Conservation (phyloP, 2,797 vertebrate genomes). For the Stomatorhinus walkeri region DNA sequence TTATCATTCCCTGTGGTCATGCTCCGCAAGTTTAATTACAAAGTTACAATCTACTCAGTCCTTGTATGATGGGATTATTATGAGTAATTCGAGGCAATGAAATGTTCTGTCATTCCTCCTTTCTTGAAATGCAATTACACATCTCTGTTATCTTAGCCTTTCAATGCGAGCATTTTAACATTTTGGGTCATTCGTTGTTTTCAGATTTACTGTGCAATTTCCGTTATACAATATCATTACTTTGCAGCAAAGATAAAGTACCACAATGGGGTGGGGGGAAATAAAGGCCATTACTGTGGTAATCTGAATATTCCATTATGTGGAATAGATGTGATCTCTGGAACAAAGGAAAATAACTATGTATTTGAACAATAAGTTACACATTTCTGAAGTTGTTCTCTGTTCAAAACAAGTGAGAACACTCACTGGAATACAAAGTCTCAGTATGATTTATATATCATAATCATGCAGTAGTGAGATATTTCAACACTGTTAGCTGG, state of each 20-base stretch:
- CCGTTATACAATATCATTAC: constrained; percentile 15
- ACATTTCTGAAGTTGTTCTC: background rate
- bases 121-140: constrained; percentile 21
- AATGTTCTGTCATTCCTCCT: constrained; percentile 23
- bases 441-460: constrained; percentile 27
- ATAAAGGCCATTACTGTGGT: constrained; percentile 26
- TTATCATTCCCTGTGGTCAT: constrained; percentile 31
- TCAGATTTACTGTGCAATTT: constrained; percentile 24
- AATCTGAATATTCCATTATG: constrained; percentile 28
- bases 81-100: constrained; percentile 34
- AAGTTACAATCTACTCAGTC: constrained; percentile 32
- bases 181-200: constrained; percentile 22
- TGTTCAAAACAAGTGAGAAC: background rate
- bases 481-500: background rate
- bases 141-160: constrained; percentile 23
- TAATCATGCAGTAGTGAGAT: constrained; percentile 19
- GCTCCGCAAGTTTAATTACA: constrained; percentile 41
- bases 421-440: constrained; percentile 15
- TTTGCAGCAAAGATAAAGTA: constrained; percentile 22
- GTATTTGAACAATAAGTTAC: constrained; percentile 21
- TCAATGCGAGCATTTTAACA: constrained; percentile 23
- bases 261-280: background rate
- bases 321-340: constrained; percentile 24
- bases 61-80: constrained; percentile 37
- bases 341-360: constrained; percentile 15